Evolutionary conservation across 1,140 invertebrate genomes (phyloP).

Genomic region (Drosophila parvula): DNA sequence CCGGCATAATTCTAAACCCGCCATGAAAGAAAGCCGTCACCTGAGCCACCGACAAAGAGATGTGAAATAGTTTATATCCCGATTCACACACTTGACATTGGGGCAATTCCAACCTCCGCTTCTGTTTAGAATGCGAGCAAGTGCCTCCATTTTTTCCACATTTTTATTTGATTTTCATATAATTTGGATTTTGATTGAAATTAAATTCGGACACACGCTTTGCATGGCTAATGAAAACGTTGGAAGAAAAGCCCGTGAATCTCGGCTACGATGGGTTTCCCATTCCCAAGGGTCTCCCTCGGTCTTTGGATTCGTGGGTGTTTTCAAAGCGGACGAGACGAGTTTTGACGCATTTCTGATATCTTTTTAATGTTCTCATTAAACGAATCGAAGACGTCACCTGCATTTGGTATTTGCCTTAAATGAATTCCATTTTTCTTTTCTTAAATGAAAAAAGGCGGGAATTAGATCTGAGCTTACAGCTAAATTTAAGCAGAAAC

Average conservation of each 20-base stretch:
- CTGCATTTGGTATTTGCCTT: conserved; percentile 46
- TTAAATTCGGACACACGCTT: conserved; percentile 66
- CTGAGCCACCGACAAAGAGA: conserved; percentile 42
- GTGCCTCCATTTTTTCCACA: conserved; percentile 50
- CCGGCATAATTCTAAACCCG: no score
- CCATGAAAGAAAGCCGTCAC: conserved; percentile 43
- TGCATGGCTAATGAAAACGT: conserved; percentile 59
- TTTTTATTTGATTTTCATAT: conserved; percentile 78
- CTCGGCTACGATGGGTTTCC: conserved; percentile 7
- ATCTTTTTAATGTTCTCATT: conserved; percentile 74
- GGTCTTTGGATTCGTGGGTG: conserved; percentile 21
- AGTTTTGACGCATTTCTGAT: conserved; percentile 69
- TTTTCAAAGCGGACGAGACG: conserved; percentile 28
- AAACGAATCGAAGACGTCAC: conserved; percentile 49
- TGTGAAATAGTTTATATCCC: conserved; percentile 68
- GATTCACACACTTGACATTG: conserved; percentile 57
- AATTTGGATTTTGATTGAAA: conserved; percentile 81
- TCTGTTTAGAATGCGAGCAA: conserved; percentile 39
- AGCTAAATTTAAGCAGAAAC: not conserved
- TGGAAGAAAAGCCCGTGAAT: conserved; percentile 35
- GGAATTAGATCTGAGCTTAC: not conserved
- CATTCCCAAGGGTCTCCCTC: conserved; percentile 24
- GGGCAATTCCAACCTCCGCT: not conserved
- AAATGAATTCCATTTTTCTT: conserved; percentile 2
- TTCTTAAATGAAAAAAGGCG: not conserved